These are phyloP conservation scores for Podotricha telesiphe DNA, from an alignment of 2,888 invertebrate genomes.

Conservation along the genomic window DNA sequence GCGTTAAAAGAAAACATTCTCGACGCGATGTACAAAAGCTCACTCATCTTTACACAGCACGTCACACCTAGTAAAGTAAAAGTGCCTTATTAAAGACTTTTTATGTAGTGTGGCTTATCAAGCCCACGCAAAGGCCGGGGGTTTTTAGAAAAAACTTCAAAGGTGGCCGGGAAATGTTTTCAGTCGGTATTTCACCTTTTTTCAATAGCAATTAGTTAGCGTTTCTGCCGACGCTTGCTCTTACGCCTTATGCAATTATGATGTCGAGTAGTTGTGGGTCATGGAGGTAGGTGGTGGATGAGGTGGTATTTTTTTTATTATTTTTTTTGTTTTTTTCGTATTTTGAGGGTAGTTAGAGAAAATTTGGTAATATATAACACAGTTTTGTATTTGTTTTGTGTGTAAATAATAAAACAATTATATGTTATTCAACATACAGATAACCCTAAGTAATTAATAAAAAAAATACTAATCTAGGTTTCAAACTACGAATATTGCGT, in stretches of 20 bases:
- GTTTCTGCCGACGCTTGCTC: slow-evolving; percentile 69
- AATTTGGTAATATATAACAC: no score
- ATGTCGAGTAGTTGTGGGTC: slow-evolving; percentile 60
- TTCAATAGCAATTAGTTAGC: slow-evolving; percentile 85
- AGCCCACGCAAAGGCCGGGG: slow-evolving; percentile 67
- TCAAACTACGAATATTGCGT: no score
- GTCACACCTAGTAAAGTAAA: slow-evolving; percentile 76
- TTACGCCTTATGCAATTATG: slow-evolving; percentile 79
- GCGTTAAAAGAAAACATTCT: slow-evolving; percentile 59
- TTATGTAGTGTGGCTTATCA: slow-evolving; percentile 79
- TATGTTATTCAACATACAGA: no score
- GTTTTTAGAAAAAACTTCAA: slow-evolving; percentile 77
- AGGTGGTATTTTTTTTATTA: slow-evolving; percentile 39
- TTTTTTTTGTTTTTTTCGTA: not conserved
- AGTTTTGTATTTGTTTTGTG: no score
- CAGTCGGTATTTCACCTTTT: slow-evolving; percentile 83
- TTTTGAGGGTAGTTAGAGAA: not conserved
- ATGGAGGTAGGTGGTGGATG: slow-evolving; percentile 46
- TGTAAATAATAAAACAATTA: no score
- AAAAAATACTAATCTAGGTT: no score
- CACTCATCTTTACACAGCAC: slow-evolving; percentile 67
- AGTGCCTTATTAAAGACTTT: slow-evolving; percentile 78
- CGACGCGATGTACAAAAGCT: slow-evolving; percentile 60
- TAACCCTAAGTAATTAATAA: no score
- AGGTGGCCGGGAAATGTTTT: slow-evolving; percentile 76